Conservation (phyloP, 37 sponge, comb jelly and placozoan genomes). For the Bolinopsis microptera region DNA sequence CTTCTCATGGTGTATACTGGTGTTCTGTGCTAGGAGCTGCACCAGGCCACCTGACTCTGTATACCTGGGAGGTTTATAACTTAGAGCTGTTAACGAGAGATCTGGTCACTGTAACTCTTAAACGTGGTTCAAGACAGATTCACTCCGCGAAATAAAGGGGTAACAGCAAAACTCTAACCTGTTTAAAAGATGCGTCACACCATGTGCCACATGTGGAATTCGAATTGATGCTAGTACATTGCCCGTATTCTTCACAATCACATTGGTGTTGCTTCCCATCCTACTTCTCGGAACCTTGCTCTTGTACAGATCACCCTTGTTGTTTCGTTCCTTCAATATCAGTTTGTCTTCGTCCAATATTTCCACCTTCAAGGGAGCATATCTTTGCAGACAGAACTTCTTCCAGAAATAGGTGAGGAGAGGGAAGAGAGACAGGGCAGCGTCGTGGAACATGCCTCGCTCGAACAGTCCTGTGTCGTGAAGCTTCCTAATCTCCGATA, state of each 20-base stretch:
- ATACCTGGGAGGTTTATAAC: slow-evolving; percentile 12
- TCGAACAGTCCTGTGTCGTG: slow-evolving; percentile 31
- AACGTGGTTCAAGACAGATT: too few species aligned
- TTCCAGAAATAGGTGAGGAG: slow-evolving; percentile 45
- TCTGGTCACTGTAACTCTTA: too few species aligned
- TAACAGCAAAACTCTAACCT: neutral
- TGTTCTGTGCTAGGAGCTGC: neutral
- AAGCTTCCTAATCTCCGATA: slow-evolving; percentile 9
- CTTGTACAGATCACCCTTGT: neutral
- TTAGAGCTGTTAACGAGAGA: too few species aligned
- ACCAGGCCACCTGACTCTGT: slow-evolving; percentile 12
- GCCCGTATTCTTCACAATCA: neutral
- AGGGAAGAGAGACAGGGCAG: slow-evolving; percentile 8
- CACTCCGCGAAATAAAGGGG: too few species aligned
- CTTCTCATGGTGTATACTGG: neutral
- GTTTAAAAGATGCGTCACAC: neutral
- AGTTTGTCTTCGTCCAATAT: neutral
- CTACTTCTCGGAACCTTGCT: neutral
- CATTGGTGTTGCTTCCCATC: neutral
- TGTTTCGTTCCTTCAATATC: slow-evolving; percentile 23
- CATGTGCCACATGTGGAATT: neutral
- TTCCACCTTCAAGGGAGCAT: neutral
- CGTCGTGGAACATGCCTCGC: slow-evolving; percentile 56
- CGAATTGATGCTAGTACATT: neutral
- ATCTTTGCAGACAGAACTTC: slow-evolving; percentile 44